A percentile compares a stretch with the other conserved stretches of the same genome.
These are phyloP conservation scores for Drosophila putrida DNA, from an alignment of 2,888 invertebrate species.

Conservation along the genomic window DNA sequence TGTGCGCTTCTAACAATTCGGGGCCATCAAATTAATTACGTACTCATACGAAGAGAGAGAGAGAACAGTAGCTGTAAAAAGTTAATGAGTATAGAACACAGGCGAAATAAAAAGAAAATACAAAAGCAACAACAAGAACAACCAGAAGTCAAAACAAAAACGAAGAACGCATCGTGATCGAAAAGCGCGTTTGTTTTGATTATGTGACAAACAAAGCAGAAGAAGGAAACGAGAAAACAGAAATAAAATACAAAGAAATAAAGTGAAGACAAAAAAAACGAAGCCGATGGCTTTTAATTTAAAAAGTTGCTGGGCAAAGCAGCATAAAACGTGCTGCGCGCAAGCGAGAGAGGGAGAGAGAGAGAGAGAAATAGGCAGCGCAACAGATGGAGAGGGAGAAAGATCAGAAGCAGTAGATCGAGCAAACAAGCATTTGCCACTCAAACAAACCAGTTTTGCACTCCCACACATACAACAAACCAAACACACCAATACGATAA, in stretches of 20 bases:
- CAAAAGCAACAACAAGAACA: slow-evolving; percentile 34
- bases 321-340: slow-evolving; percentile 50
- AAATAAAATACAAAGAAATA: slow-evolving; percentile 27
- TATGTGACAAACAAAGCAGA: slow-evolving; percentile 61
- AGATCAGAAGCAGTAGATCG: slow-evolving; percentile 30
- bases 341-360: slow-evolving; percentile 22
- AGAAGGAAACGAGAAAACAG: slow-evolving; percentile 32
- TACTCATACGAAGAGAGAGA: slow-evolving; percentile 27
- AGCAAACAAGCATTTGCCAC: slow-evolving; percentile 48
- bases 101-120: slow-evolving; percentile 17
- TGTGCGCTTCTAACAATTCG: slow-evolving; percentile 54
- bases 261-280: slow-evolving; percentile 36
- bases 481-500: slow-evolving; percentile 8
- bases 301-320: slow-evolving; percentile 60
- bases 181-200: slow-evolving; percentile 78
- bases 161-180: slow-evolving; percentile 62
- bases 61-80: slow-evolving; percentile 76
- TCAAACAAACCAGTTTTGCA: slow-evolving; percentile 73
- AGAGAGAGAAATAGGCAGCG: slow-evolving; percentile 10
- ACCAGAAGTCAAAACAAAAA: slow-evolving; percentile 63
- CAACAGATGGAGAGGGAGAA: slow-evolving; percentile 8
- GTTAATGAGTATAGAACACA: slow-evolving; percentile 54
- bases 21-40: slow-evolving; percentile 69
- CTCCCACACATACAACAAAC: slow-evolving; percentile 63
- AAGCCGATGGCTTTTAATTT: slow-evolving; percentile 64